Conservation (phyloP, 2,113 vertebrate genomes). For the Lycocorax pyrrhopterus region DNA sequence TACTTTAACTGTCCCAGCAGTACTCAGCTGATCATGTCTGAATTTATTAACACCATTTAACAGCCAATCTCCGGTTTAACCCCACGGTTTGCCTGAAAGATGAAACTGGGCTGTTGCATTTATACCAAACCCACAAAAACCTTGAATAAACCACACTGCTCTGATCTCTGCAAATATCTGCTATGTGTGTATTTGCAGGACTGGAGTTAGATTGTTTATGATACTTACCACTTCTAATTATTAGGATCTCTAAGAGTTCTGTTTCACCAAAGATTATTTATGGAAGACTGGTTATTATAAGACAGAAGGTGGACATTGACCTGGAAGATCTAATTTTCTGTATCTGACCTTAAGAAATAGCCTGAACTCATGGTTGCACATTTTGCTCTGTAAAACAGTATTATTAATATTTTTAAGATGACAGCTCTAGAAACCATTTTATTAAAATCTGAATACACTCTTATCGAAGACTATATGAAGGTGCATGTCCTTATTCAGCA, state of each 20-base stretch:
- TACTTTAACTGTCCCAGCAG: neutral
- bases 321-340: neutral
- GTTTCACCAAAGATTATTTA: neutral
- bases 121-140: neutral
- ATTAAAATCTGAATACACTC: neutral
- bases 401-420: neutral
- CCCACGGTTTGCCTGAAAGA: neutral
- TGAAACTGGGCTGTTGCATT: neutral
- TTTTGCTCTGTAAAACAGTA: neutral
- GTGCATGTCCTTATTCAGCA: neutral
- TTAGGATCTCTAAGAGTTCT: neutral
- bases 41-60: neutral
- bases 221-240: neutral
- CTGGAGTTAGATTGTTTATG: neutral
- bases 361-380: neutral
- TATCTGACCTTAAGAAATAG: neutral
- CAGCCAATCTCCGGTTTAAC: neutral
- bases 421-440: neutral
- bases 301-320: neutral
- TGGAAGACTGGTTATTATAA: neutral
- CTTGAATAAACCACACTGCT: neutral
- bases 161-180: neutral
- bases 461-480: neutral
- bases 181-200: neutral
- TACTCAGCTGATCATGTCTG: neutral